A percentile compares a stretch with the other conserved stretches of the same genome.
Conservation (phyloP, 2,888 invertebrate genomes). For the Orthonevra nobilis region DNA sequence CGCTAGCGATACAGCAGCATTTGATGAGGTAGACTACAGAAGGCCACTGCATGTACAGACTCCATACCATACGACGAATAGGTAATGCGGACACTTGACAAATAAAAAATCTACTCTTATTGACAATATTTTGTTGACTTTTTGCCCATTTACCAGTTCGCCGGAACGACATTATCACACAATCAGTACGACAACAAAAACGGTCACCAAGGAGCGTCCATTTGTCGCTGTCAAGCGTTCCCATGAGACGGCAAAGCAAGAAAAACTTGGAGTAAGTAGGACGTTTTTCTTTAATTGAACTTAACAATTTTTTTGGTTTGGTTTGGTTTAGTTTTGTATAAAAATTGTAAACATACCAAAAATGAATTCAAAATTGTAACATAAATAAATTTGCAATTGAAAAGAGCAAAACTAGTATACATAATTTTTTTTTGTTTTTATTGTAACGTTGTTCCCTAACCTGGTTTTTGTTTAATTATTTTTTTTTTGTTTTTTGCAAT, state of each 20-base stretch:
- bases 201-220: conserved; percentile 81
- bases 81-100: conserved; percentile 64
- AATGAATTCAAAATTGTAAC: conserved; percentile 6
- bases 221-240: conserved; percentile 84
- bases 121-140: neutral
- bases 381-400: conserved; percentile 9
- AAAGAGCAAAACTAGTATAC: neutral
- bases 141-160: conserved; percentile 29
- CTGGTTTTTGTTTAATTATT: conserved; percentile 42
- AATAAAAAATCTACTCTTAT: conserved; percentile 1
- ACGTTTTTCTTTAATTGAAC: conserved; percentile 31
- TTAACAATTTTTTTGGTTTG: conserved; percentile 8
- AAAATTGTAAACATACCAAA: conserved; percentile 11
- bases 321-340: conserved; percentile 8
- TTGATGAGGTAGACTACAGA: conserved; percentile 73
- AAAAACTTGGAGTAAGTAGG: conserved; percentile 71
- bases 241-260: conserved; percentile 79
- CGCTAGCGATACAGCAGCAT: conserved; percentile 73
- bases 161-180: conserved; percentile 80
- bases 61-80: conserved; percentile 69
- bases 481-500: conserved; percentile 57
- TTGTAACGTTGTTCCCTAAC: conserved; percentile 43
- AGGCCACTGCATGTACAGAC: conserved; percentile 73
- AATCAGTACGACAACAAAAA: conserved; percentile 75
- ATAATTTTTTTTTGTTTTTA: neutral